phyloP scores from a whole-genome alignment of 2,113 vertebrate genomes.

The Merops nubicus region DNA sequence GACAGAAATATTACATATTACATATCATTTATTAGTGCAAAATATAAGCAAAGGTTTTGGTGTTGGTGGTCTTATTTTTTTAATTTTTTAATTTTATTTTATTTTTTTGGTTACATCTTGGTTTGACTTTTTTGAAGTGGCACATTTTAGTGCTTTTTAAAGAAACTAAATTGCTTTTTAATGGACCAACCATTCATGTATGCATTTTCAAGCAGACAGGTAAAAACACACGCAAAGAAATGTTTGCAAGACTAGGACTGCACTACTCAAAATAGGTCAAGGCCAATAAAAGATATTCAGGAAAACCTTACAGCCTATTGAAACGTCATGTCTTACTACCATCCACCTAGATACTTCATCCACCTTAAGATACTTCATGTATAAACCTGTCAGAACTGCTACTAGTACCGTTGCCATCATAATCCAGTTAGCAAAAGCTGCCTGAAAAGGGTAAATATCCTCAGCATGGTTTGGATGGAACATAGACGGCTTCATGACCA shows the following conservation, averaged over 20 bases:
- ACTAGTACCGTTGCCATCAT: not conserved
- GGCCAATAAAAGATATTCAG: not conserved
- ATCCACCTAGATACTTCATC: not conserved
- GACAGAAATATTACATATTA: not conserved
- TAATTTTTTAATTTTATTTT: no score
- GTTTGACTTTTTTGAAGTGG: not conserved
- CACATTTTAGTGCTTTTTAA: not conserved
- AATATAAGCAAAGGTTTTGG: not conserved
- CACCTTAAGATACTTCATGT: not conserved
- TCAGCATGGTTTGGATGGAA: accelerated
- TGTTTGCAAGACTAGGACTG: not conserved
- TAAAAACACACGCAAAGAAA: not conserved
- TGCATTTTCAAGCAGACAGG: not conserved
- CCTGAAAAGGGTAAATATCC: accelerated
- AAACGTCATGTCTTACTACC: not conserved
- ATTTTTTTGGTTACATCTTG: not conserved
- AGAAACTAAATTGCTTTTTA: not conserved
- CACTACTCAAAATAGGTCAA: not conserved
- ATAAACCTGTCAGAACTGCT: not conserved
- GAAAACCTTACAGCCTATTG: not conserved
- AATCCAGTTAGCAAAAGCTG: not conserved
- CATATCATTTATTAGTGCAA: not conserved
- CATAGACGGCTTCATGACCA: not conserved
- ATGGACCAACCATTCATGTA: accelerated
- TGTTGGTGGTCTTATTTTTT: no score